These are phyloP conservation scores for Etheostoma perlongum DNA, from an alignment of 2,797 vertebrate genomes.

Conservation along the genomic window DNA sequence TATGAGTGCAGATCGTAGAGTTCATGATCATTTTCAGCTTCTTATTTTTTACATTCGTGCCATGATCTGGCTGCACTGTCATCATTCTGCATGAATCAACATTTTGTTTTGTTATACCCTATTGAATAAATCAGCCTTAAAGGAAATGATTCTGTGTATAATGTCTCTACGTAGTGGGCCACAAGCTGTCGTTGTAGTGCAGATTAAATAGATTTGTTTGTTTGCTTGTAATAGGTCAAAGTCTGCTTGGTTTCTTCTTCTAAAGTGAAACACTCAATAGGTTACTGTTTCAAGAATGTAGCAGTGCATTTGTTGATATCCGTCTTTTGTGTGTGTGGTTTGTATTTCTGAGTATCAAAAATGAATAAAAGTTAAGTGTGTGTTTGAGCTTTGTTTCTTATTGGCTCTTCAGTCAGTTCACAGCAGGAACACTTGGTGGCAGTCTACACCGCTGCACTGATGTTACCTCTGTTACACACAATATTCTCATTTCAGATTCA, in stretches of 20 bases:
- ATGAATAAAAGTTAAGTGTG: slow-evolving; percentile 55
- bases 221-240: slow-evolving; percentile 53
- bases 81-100: neutral
- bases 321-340: slow-evolving; percentile 42
- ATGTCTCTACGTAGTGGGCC: slow-evolving; percentile 9
- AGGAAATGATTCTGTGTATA: slow-evolving; percentile 17
- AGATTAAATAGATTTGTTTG: slow-evolving; percentile 35
- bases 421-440: slow-evolving; percentile 53
- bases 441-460: slow-evolving; percentile 2
- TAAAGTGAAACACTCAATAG: slow-evolving; percentile 39
- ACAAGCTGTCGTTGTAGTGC: slow-evolving; percentile 21
- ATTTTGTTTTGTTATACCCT: neutral
- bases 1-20: neutral
- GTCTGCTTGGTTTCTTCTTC: slow-evolving; percentile 24
- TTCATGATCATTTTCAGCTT: neutral
- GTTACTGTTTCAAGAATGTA: slow-evolving; percentile 44
- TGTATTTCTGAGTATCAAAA: slow-evolving; percentile 54
- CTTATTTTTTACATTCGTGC: slow-evolving; percentile 29
- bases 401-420: slow-evolving; percentile 29
- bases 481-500: neutral
- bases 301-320: slow-evolving; percentile 39
- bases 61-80: slow-evolving; percentile 34
- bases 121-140: slow-evolving; percentile 64
- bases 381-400: slow-evolving; percentile 15
- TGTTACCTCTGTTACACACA: neutral